phyloP scores from a whole-genome alignment of 35 echinoderm and acorn worm species.

The Strongylocentrotus purpuratus region DNA sequence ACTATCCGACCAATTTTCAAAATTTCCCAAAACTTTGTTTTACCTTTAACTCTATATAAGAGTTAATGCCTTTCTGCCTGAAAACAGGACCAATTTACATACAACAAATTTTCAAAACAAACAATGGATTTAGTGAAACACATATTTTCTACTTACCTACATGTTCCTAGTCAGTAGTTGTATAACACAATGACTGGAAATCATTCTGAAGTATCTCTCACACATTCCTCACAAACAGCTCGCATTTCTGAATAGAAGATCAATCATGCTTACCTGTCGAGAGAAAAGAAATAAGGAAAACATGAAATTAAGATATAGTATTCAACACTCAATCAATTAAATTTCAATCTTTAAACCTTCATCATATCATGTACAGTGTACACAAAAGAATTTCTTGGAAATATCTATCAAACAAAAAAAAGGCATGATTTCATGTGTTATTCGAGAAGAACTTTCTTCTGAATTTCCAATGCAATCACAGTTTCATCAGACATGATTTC shows the following conservation, averaged over 20 bases:
- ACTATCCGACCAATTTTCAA: no score
- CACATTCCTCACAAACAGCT: background rate
- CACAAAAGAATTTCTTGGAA: no score
- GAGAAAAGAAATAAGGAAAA: background rate
- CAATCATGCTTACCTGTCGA: background rate
- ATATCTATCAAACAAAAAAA: no score
- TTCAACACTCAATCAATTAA: no score
- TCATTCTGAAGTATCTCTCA: background rate
- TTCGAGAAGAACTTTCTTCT: background rate
- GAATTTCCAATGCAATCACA: background rate
- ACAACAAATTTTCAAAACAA: background rate
- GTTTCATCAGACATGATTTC: background rate
- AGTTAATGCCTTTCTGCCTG: no score
- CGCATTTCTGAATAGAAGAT: background rate
- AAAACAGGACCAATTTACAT: no score
- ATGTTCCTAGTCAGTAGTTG: no score
- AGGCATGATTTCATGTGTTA: background rate
- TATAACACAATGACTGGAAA: background rate
- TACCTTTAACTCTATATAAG: no score
- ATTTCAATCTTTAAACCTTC: no score
- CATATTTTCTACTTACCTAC: background rate
- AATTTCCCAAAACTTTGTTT: no score
- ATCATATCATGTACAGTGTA: no score
- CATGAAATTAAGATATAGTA: background rate
- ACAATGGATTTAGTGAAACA: background rate